Evolutionary conservation across 2,888 invertebrate species (phyloP).

Genomic region (Hydroisotoma schaefferi): DNA sequence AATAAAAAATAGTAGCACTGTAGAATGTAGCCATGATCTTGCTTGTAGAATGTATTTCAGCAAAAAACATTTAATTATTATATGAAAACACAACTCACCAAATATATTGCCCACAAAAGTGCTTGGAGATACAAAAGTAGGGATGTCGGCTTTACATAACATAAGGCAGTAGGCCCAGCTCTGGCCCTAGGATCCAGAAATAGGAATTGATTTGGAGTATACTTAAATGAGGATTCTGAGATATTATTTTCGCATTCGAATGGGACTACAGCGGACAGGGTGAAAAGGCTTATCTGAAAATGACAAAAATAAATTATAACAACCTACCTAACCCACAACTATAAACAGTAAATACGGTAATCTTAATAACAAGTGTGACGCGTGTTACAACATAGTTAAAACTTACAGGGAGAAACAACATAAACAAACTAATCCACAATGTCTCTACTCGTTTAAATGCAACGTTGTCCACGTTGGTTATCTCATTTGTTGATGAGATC

Average conservation of each 20-base stretch:
- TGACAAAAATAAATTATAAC: neutral
- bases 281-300: conserved; percentile 23
- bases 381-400: neutral
- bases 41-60: too few species aligned
- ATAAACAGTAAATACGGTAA: too few species aligned
- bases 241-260: conserved; percentile 18
- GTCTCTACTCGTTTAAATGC: conserved; percentile 27
- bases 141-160: conserved; percentile 57
- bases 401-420: conserved; percentile 19
- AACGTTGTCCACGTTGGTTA: conserved; percentile 11
- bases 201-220: too few species aligned
- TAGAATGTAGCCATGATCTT: neutral
- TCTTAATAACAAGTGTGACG: neutral
- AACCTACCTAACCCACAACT: too few species aligned
- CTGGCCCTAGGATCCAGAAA: too few species aligned
- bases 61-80: conserved; percentile 4
- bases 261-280: conserved; percentile 23
- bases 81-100: conserved; percentile 53
- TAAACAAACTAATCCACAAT: conserved; percentile 11
- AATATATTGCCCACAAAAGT: conserved; percentile 59
- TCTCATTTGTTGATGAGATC: conserved; percentile 15
- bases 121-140: conserved; percentile 60
- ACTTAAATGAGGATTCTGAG: neutral
- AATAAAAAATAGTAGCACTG: conserved; percentile 13
- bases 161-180: conserved; percentile 4